Conservation (phyloP, 1,140 invertebrate species). For the Notospermus geniculatus region DNA sequence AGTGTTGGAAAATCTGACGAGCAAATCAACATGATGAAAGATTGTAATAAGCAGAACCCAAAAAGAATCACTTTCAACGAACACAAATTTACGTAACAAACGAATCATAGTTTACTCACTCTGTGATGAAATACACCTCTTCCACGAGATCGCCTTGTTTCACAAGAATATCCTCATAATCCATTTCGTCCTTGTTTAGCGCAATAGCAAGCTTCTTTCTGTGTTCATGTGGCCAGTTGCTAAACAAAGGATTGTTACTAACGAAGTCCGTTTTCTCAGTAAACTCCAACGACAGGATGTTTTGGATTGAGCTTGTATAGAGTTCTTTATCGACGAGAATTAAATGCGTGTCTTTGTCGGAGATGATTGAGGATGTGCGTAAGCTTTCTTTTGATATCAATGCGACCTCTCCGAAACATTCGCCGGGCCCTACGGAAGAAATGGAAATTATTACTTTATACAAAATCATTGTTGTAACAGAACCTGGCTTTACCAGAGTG, state of each 20-base stretch:
- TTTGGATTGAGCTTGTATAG: constrained; percentile 42
- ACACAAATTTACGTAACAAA: no score
- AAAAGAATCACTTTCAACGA: no score
- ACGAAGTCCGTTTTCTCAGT: constrained; percentile 40
- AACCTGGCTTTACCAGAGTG: no score
- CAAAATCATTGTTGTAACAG: no score
- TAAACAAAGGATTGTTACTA: constrained; percentile 37
- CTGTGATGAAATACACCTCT: constrained; percentile 39
- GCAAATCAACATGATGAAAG: no score
- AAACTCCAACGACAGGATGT: constrained; percentile 40
- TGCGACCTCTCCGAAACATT: constrained; percentile 48
- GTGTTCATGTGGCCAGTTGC: constrained; percentile 36
- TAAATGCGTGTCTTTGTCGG: constrained; percentile 38
- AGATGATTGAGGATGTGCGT: constrained; percentile 45
- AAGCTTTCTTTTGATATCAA: constrained; percentile 45
- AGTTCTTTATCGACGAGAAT: constrained; percentile 41
- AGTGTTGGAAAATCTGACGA: no score
- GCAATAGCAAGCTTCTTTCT: constrained; percentile 41
- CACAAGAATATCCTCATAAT: constrained; percentile 34
- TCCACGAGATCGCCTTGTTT: constrained; percentile 36
- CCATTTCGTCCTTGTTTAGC: constrained; percentile 34
- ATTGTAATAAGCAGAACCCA: no score
- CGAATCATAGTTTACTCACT: constrained; percentile 22
- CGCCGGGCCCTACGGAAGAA: constrained; percentile 33
- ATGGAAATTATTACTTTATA: no score